phyloP scores from a whole-genome alignment of 1,140 invertebrate species.

The Goniozus legneri region DNA sequence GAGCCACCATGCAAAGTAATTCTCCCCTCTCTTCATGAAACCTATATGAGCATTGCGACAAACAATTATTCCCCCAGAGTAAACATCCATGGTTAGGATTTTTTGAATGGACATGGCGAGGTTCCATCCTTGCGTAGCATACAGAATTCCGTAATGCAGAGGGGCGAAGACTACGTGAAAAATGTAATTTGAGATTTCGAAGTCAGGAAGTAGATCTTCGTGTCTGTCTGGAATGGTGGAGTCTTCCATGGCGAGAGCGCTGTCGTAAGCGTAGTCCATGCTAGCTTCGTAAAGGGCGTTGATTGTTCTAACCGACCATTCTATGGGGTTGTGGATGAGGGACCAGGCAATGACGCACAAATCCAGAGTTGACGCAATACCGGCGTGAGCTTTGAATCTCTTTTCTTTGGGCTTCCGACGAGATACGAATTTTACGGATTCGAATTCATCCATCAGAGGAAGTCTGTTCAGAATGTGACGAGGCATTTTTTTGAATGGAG shows the following conservation, averaged over 20 bases:
- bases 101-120: slow-evolving; percentile 37
- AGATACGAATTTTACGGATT: not conserved
- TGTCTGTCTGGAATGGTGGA: slow-evolving; percentile 23
- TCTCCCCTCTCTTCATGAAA: slow-evolving; percentile 29
- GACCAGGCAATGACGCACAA: slow-evolving; percentile 49
- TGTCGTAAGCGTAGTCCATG: slow-evolving; percentile 33
- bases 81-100: slow-evolving; percentile 36
- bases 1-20: slow-evolving; percentile 45
- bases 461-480: not conserved
- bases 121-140: slow-evolving; percentile 33
- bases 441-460: not conserved
- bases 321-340: slow-evolving; percentile 39
- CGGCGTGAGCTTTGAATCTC: slow-evolving; percentile 25
- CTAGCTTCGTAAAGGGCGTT: slow-evolving; percentile 37
- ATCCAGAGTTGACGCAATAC: slow-evolving; percentile 34
- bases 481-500: slow-evolving; percentile 24
- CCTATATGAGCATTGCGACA: slow-evolving; percentile 38
- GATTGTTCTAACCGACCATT: slow-evolving; percentile 38
- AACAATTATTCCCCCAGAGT: slow-evolving; percentile 39
- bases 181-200: slow-evolving; percentile 45
- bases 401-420: slow-evolving; percentile 23
- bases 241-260: slow-evolving; percentile 28
- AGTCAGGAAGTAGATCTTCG: slow-evolving; percentile 32
- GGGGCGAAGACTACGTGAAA: slow-evolving; percentile 42
- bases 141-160: slow-evolving; percentile 34